Percentiles rank a stretch among this genome's conserved stretches.
These are phyloP conservation scores for Drosophila hawaiiensis DNA, from an alignment of 2,888 invertebrate genomes.

Conservation along the genomic window DNA sequence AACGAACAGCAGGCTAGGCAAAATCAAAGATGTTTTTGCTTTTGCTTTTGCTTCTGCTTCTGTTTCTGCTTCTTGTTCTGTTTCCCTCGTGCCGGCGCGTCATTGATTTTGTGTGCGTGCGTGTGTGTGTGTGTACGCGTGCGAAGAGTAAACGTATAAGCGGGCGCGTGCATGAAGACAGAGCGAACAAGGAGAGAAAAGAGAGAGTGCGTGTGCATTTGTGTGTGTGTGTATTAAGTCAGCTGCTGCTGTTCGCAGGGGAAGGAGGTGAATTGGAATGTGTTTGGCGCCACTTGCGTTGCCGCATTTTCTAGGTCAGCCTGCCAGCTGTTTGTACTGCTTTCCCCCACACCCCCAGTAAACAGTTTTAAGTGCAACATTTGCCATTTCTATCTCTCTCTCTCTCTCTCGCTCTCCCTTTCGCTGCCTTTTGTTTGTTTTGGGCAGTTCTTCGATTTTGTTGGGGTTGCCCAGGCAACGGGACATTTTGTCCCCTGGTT, in stretches of 20 bases:
- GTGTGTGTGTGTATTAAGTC: constrained; percentile 22
- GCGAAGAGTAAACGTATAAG: constrained; percentile 25
- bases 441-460: constrained; percentile 13
- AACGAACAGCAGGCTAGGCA: constrained; percentile 12
- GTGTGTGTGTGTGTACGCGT: constrained; percentile 12
- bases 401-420: background rate
- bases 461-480: constrained; percentile 36
- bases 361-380: constrained; percentile 13
- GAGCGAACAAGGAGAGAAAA: constrained; percentile 37
- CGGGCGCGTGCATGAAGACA: constrained; percentile 13
- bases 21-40: constrained; percentile 24
- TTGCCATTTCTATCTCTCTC: background rate
- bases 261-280: constrained; percentile 1
- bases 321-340: constrained; percentile 44
- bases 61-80: constrained; percentile 26
- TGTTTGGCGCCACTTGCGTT: constrained; percentile 31
- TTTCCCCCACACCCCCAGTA: background rate
- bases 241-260: constrained; percentile 32
- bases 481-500: constrained; percentile 27
- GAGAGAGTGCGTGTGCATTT: background rate
- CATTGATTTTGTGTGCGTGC: constrained; percentile 32
- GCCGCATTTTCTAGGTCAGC: constrained; percentile 49
- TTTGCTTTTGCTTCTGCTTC: constrained; percentile 13
- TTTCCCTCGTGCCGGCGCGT: constrained; percentile 52
- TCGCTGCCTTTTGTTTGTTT: constrained; percentile 33